Base-by-base conservation (phyloP, 2,113 vertebrate genomes). In the Symphodus melops region DNA sequence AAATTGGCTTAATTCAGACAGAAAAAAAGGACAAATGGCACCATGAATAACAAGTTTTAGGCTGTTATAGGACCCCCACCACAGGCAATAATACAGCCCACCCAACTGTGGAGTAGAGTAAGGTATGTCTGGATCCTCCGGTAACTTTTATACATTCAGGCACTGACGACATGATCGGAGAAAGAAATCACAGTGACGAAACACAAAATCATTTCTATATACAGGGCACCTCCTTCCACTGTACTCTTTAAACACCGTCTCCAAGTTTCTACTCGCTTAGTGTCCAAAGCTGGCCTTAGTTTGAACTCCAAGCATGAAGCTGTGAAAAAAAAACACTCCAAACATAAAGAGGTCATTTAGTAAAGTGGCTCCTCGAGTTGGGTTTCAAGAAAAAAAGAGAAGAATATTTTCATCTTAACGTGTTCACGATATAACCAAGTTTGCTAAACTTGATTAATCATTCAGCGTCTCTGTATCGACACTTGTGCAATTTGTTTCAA, bases 151-250 rank as follows among this genome's bases (percentile, higher is more conserved):
- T 23, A 6, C 23, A 16, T 60, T 16, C 44, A 75, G 86, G 77
- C 83, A 86, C 72, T 68, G 84, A 63, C 58, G 61, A 86, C 52
- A 0, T 25, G 60, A 80, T 19, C 36, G 79, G 36, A 78, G n/a
- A 17, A 75, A 33, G 54, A 60, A 25, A 44, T 75, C 76, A 73
- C 66, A 78, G 75, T 69, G 72, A 64, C 14, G 6, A 21, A 75
- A 80, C 33, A 54, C 58, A 60, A 33, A 25, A 25, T 25, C 25
- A 25, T 56, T 66, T 68, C 54, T 37, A 81, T 82, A 14, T 77
- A 88, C 67, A 77, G 48, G 48, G 28, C 33, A 48, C 61, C 49
- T 74, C 46, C 16, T 13, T 2, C 58, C 54, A 7, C 61, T 20
- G 21, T 33, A 36, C n/a, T n/a, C 16, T 51, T 55, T n/a, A n/a